Evolutionary conservation across 2,797 vertebrate genomes (phyloP).

Genomic region (Cryptoprocta ferox): DNA sequence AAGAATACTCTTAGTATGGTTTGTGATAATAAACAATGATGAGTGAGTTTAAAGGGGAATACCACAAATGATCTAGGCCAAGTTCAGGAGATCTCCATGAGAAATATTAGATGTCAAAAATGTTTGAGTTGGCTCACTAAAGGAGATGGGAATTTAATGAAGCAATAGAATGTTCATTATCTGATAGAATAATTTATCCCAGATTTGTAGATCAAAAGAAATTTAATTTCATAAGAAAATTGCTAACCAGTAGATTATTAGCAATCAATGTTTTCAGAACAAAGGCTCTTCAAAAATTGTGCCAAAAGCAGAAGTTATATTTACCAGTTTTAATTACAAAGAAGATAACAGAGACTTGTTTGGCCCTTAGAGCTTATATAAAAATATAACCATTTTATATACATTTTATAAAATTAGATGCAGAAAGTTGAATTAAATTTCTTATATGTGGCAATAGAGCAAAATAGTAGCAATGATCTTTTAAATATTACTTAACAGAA

Average conservation of each 20-base stretch:
- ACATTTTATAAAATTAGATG: not conserved
- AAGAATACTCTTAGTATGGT: not conserved
- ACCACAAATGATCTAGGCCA: not conserved
- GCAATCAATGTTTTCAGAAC: not conserved
- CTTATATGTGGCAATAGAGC: not conserved
- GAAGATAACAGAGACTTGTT: not conserved
- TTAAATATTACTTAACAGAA: not conserved
- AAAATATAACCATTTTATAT: not conserved
- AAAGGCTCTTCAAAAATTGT: not conserved
- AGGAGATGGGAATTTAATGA: not conserved
- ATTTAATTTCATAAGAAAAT: not conserved
- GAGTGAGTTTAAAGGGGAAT: not conserved
- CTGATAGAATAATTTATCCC: not conserved
- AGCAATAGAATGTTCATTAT: not conserved
- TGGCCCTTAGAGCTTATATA: not conserved
- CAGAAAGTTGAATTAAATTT: not conserved
- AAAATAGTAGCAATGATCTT: not conserved
- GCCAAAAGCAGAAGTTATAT: not conserved
- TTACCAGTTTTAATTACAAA: not conserved
- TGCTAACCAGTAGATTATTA: not conserved
- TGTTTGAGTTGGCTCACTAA: not conserved
- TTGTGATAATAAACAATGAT: not conserved
- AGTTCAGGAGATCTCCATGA: not conserved
- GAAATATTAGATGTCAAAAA: not conserved
- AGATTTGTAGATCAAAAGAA: not conserved